These are phyloP conservation scores for Zoanthus solanderi DNA, from an alignment of 92 coral and sea anemone genomes.

Conservation along the genomic window DNA sequence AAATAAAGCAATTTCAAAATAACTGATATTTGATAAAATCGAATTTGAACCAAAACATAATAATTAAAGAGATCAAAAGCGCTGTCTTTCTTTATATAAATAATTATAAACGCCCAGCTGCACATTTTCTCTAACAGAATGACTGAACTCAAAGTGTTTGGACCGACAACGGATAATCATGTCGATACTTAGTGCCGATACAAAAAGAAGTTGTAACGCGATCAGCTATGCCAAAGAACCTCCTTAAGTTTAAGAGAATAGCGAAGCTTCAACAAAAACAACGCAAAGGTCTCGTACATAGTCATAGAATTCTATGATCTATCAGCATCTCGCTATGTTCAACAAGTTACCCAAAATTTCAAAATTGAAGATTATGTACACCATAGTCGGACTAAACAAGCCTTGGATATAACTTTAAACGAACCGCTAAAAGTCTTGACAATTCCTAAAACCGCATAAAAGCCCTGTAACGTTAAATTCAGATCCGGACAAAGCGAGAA, in stretches of 20 bases:
- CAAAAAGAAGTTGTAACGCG: not conserved
- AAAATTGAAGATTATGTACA: not conserved
- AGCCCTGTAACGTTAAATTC: not conserved
- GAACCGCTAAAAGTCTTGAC: conserved; percentile 1
- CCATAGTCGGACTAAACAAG: not conserved
- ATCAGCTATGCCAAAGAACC: not conserved
- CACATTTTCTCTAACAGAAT: no score
- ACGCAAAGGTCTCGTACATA: not conserved
- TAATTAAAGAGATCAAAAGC: not conserved
- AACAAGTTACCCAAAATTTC: not conserved
- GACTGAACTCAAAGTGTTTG: no score
- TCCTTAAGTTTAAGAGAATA: not conserved
- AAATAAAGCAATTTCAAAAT: not conserved
- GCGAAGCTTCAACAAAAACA: not conserved
- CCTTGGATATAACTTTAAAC: not conserved
- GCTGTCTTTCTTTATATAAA: not conserved
- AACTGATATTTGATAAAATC: not conserved
- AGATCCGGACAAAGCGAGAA: not conserved
- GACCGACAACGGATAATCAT: no score
- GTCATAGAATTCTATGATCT: not conserved
- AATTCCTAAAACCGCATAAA: not conserved
- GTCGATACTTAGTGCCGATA: not conserved
- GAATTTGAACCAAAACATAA: not conserved
- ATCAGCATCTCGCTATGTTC: not conserved
- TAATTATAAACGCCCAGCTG: not conserved